A percentile compares a stretch with the other conserved stretches of the same genome.
phyloP scores from a whole-genome alignment of 2,113 vertebrate genomes.

The Corynorhinus townsendii region DNA sequence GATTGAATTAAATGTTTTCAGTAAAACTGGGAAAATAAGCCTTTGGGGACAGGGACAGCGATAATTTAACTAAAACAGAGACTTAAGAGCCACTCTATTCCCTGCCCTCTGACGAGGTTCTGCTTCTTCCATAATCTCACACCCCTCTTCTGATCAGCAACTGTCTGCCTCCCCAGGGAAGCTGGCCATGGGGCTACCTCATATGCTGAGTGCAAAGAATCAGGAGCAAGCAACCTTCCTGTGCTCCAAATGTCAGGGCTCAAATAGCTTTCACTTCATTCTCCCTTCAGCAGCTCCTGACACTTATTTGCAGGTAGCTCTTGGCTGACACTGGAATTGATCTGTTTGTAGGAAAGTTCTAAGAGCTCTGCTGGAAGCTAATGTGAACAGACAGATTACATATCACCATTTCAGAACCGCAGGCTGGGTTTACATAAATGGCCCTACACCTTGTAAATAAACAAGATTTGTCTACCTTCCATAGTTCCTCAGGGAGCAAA shows the following conservation, averaged over 20 bases:
- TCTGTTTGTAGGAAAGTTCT: slow-evolving; percentile 24
- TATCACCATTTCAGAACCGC: neutral
- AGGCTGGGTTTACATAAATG: neutral
- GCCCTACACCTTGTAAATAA: neutral
- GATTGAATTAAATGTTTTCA: slow-evolving; percentile 36
- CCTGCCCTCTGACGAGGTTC: slow-evolving; percentile 32
- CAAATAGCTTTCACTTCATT: neutral
- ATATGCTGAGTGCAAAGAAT: neutral
- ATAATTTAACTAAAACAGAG: slow-evolving; percentile 8
- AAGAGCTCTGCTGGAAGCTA: neutral
- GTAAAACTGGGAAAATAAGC: neutral
- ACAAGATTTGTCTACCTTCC: neutral
- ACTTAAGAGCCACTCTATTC: slow-evolving; percentile 6
- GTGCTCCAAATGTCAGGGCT: neutral
- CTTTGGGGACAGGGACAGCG: neutral
- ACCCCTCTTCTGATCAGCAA: neutral
- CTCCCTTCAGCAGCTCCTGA: neutral
- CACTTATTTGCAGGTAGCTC: neutral
- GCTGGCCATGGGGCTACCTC: neutral
- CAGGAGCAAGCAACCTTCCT: neutral
- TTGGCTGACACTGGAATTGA: neutral
- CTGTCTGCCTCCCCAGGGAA: neutral
- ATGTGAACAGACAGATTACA: slow-evolving; percentile 32
- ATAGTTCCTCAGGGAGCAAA: neutral
- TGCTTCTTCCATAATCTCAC: neutral